Conservation (phyloP, 2,113 vertebrate genomes). For the Noturus placidus region DNA sequence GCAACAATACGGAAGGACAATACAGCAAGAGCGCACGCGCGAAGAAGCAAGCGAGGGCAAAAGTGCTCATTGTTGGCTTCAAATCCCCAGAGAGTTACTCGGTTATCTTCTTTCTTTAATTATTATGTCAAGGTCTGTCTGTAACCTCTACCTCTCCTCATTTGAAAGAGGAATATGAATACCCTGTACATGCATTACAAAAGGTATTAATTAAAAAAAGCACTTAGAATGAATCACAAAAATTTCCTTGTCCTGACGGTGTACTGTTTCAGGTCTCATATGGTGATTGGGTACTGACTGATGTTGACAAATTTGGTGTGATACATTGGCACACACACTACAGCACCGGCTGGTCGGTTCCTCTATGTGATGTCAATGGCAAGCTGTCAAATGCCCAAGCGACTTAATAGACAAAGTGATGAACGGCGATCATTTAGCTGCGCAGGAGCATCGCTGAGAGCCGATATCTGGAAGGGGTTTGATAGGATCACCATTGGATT, state of each 20-base stretch:
- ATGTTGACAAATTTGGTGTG: conserved; percentile 42
- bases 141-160: background rate
- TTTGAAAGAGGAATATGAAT: background rate
- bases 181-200: background rate
- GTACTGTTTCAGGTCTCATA: background rate
- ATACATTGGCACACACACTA: conserved; percentile 38
- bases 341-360: background rate
- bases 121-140: conserved; percentile 58
- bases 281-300: conserved; percentile 45
- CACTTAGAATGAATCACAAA: background rate
- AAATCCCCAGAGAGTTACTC: conserved; percentile 67
- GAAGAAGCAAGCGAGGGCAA: too few relatives aligned
- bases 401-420: conserved; percentile 59
- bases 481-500: conserved; percentile 61
- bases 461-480: conserved; percentile 51
- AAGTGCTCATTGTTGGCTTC: conserved; percentile 65
- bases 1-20: conserved; percentile 38
- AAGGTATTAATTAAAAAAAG: too few relatives aligned
- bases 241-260: background rate
- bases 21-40: conserved; percentile 13
- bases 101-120: conserved; percentile 68
- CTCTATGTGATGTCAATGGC: conserved; percentile 33
- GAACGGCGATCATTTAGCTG: conserved; percentile 53
- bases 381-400: conserved; percentile 55
- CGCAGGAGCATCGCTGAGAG: conserved; percentile 52